phyloP scores from a whole-genome alignment of 2,888 invertebrate genomes.

The Phorcus lineatus region DNA sequence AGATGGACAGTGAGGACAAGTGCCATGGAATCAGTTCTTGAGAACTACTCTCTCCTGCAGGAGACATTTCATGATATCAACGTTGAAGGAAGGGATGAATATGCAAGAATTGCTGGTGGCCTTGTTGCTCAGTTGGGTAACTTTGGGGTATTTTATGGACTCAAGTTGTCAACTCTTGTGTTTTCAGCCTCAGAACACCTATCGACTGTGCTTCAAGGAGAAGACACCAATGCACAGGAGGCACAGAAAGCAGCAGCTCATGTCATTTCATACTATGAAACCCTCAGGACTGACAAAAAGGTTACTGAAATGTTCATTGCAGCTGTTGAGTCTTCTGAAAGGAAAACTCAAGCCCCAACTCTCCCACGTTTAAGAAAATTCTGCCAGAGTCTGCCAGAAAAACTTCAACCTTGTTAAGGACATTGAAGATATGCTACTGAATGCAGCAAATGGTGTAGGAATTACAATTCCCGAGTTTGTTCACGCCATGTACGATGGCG shows the following conservation, averaged over 20 bases:
- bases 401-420: neutral
- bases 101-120: neutral
- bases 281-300: no score
- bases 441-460: neutral
- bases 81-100: neutral
- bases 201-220: neutral
- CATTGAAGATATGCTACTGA: neutral
- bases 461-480: neutral
- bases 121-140: neutral
- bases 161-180: neutral
- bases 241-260: no score
- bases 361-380: no score
- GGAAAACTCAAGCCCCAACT: no score
- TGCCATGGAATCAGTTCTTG: neutral
- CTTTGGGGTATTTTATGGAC: neutral
- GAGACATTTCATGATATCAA: neutral
- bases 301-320: no score
- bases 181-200: neutral
- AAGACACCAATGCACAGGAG: neutral
- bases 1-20: neutral
- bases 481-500: neutral
- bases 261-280: no score
- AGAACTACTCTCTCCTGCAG: neutral
- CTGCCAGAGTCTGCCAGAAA: no score
- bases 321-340: no score